Percentiles rank a stretch among this genome's conserved stretches.
phyloP scores from a whole-genome alignment of 2,797 vertebrate species.

The Spinus olivaceus region DNA sequence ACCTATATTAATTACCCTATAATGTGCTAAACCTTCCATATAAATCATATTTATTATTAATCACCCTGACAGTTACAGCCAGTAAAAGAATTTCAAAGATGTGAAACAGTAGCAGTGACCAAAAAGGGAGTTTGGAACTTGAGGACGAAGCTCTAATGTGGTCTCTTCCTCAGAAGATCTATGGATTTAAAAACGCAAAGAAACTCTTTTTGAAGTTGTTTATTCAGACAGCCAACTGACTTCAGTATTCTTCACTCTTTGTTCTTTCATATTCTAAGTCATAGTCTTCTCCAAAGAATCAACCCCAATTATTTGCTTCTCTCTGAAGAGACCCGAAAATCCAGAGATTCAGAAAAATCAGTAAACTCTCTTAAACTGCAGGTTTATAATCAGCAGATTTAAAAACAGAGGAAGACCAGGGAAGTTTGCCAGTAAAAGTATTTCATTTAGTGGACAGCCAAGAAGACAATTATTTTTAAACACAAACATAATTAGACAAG shows the following conservation, averaged over 20 bases:
- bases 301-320: not conserved
- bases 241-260: not conserved
- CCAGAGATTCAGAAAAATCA: not conserved
- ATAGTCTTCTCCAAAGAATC: not conserved
- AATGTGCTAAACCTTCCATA: not conserved
- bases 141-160: not conserved
- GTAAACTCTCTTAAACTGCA: not conserved
- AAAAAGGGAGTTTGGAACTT: not conserved
- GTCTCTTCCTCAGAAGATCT: not conserved
- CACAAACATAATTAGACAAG: not conserved
- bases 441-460: not conserved
- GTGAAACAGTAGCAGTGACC: not conserved
- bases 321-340: not conserved
- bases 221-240: not conserved
- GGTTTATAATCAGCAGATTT: not conserved
- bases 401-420: not conserved
- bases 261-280: not conserved
- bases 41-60: not conserved
- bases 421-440: not conserved
- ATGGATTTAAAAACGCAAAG: not conserved
- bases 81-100: not conserved
- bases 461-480: not conserved
- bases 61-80: not conserved
- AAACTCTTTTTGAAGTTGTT: not conserved
- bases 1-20: not conserved